Percentiles rank a stretch among this genome's conserved stretches.
phyloP scores from a whole-genome alignment of 1,140 invertebrate genomes.

The Eupeodes corollae region DNA sequence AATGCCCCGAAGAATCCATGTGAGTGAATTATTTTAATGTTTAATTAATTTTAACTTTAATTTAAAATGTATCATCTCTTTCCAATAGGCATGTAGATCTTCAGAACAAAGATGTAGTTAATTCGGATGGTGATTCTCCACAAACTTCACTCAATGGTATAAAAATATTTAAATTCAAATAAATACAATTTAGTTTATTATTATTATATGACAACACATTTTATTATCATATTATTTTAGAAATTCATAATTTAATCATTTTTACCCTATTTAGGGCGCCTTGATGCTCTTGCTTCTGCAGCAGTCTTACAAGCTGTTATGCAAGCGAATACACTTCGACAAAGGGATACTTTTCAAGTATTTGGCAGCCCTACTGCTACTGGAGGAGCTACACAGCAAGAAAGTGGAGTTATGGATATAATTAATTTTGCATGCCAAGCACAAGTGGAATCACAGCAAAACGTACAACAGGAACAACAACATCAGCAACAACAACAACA shows the following conservation, averaged over 20 bases:
- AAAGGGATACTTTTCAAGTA: background rate
- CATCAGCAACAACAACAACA: too few species aligned
- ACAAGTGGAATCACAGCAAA: too few species aligned
- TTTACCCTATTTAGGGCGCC: constrained; percentile 18
- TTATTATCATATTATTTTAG: too few species aligned
- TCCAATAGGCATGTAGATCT: background rate
- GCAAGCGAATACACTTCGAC: background rate
- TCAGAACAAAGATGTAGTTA: background rate
- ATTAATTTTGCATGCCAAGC: too few species aligned
- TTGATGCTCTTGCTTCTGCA: constrained; percentile 29
- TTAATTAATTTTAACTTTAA: too few species aligned
- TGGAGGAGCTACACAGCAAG: background rate
- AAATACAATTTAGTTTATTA: background rate
- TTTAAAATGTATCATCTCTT: too few species aligned
- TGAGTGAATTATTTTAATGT: too few species aligned
- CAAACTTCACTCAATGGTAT: background rate
- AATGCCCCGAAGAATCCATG: too few species aligned
- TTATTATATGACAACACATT: too few species aligned
- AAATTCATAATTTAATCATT: background rate
- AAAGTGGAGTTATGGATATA: background rate
- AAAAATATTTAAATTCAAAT: background rate
- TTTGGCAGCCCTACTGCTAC: constrained; percentile 2
- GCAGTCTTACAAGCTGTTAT: constrained; percentile 23
- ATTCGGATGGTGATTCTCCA: background rate
- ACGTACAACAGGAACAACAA: too few species aligned